Percentiles rank a stretch among this genome's conserved stretches.
Conservation (phyloP, 2,113 vertebrate species). For the Antechinus flavipes region DNA sequence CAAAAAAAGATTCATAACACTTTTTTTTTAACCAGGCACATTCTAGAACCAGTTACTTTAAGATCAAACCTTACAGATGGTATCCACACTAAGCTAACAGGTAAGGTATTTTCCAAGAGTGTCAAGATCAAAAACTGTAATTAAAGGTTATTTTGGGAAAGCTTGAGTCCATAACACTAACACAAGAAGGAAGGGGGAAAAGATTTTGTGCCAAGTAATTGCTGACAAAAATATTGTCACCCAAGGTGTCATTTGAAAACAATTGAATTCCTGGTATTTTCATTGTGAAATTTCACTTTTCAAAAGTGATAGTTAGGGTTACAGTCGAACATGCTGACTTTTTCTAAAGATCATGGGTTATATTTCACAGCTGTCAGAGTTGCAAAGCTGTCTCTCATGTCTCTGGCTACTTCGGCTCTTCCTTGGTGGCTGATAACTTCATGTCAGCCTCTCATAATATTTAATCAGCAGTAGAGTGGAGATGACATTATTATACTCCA, state of each 20-base stretch:
- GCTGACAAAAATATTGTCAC: constrained; percentile 67
- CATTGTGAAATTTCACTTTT: constrained; percentile 34
- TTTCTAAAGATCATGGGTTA: constrained; percentile 50
- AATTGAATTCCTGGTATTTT: constrained; percentile 64
- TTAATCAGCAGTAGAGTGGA: constrained; percentile 38
- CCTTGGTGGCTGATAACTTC: constrained; percentile 51
- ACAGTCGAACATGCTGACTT: constrained; percentile 43
- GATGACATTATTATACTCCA: constrained; percentile 24
- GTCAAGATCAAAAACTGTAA: constrained; percentile 78
- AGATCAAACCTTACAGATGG: constrained; percentile 78
- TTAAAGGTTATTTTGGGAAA: constrained; percentile 76
- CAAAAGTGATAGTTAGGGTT: constrained; percentile 49
- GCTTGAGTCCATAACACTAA: constrained; percentile 43
- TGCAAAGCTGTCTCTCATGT: neutral
- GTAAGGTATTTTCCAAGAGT: constrained; percentile 68
- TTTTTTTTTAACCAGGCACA: constrained; percentile 69
- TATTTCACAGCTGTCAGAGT: constrained; percentile 48
- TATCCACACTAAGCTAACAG: constrained; percentile 64
- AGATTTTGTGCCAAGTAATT: constrained; percentile 68
- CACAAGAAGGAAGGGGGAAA: constrained; percentile 26
- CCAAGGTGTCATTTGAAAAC: constrained; percentile 64
- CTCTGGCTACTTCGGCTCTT: neutral
- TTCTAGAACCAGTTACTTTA: constrained; percentile 71
- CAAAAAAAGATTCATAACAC: constrained; percentile 71
- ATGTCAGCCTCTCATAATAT: constrained; percentile 25